phyloP scores from a whole-genome alignment of 2,113 vertebrate genomes.

The Myodes glareolus region DNA sequence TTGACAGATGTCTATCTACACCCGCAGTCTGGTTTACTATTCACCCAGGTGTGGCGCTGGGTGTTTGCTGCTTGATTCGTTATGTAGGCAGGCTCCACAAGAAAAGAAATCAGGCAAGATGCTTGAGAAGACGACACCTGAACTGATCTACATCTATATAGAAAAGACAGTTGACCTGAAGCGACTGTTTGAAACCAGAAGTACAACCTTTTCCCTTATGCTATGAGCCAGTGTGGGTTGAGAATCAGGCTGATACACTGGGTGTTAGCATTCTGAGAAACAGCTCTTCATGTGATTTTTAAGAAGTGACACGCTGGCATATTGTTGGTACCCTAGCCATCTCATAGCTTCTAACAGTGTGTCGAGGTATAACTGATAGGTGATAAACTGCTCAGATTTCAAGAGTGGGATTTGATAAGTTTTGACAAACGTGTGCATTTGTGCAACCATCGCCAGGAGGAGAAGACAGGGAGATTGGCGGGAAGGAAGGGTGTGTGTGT shows the following conservation, averaged over 20 bases:
- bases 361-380: background rate
- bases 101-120: background rate
- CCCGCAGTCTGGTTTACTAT: rapidly evolving
- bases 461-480: background rate
- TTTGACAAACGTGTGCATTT: background rate
- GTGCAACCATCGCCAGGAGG: background rate
- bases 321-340: background rate
- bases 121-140: background rate
- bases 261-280: background rate
- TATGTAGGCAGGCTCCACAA: background rate
- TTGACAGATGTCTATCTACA: rapidly evolving
- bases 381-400: background rate
- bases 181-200: background rate
- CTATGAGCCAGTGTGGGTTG: rapidly evolving
- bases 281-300: background rate
- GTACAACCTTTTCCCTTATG: too few species aligned
- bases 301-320: background rate
- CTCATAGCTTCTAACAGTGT: background rate
- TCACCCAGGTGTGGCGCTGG: rapidly evolving
- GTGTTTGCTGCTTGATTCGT: too few species aligned
- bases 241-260: background rate
- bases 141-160: background rate
- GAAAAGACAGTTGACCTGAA: background rate
- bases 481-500: background rate
- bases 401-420: too few species aligned